Evolutionary conservation across 2,797 vertebrate genomes (phyloP).

Genomic region (Myotis vivesi): DNA sequence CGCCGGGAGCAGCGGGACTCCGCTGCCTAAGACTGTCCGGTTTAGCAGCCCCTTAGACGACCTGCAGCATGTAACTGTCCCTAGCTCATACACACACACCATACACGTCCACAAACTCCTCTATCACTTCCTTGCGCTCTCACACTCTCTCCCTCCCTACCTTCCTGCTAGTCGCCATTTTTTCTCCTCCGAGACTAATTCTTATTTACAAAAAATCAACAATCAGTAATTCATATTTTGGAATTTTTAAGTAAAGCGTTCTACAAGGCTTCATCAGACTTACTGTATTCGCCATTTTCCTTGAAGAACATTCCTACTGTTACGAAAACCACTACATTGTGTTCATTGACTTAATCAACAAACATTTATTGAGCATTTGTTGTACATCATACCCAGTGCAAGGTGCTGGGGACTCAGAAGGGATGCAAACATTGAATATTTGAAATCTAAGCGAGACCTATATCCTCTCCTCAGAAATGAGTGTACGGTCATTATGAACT

Average conservation of each 20-base stretch:
- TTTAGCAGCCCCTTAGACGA: too few relatives aligned
- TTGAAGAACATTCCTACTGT: constrained; percentile 22
- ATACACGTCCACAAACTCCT: too few relatives aligned
- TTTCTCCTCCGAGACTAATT: neutral
- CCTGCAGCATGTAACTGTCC: too few relatives aligned
- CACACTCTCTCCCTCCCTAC: too few relatives aligned
- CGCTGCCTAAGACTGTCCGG: too few relatives aligned
- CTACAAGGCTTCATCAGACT: neutral
- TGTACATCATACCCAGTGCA: neutral
- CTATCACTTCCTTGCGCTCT: too few relatives aligned
- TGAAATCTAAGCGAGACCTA: neutral
- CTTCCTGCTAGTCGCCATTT: too few relatives aligned
- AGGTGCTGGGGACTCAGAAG: neutral
- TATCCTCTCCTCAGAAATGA: neutral
- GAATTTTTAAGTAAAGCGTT: neutral
- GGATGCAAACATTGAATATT: neutral
- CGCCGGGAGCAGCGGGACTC: too few relatives aligned
- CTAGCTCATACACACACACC: too few relatives aligned
- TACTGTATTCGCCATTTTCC: neutral
- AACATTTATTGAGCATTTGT: neutral
- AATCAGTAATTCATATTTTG: neutral
- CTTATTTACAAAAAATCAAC: neutral
- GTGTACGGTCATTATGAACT: neutral
- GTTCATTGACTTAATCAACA: neutral
- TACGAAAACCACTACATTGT: constrained; percentile 13